Base-by-base conservation (phyloP, 2,113 vertebrate genomes). In the Poeciliopsis occidentalis region DNA sequence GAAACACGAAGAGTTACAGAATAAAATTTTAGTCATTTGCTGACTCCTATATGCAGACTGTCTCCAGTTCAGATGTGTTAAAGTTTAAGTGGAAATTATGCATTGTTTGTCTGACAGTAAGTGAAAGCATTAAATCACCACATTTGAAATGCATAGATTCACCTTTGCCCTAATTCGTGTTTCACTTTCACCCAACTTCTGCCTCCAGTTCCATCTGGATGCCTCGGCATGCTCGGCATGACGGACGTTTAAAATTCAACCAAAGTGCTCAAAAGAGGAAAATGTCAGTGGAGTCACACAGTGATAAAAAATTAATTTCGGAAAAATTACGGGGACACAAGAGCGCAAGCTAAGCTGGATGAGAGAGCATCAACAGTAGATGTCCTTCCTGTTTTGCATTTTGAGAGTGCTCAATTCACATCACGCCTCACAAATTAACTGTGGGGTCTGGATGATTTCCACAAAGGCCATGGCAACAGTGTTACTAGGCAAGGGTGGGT, bases 401-500 rank as follows among this genome's bases (percentile, higher is more conserved):
- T 90, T 84, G 75, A 91, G 81, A 67, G 85, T 85, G 80, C 80
- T 92, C 85, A 83, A 89, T 83, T 89, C 86, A 90, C 81, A 85
- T 92, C 91, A 91, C 69, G 82, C 64, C 65, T 82, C 66, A 57
- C 70, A 68, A 87, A 89, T 89, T 81, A 91, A 76, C 79, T 74
- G 24, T 68, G 61, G 39, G 76, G 78, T 79, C 76, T 89, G 83
- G 65, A 89, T 87, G 75, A 64, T 77, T 78, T 86, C 81, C 72
- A 82, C 73, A 83, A 85, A 87, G 85, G 74, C 89, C 92, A 89
- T 93, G 87, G 88, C 91, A 93, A 92, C 92, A 69, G 85, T 30
- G 87, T 93, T 91, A 92, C 89, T 71, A 92, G 74, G 91, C 83
- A 72, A 83, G 83, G 76, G 39, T 75, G 74, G 69, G 77, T 80